phyloP scores from a whole-genome alignment of 2,888 invertebrate genomes.

The Unio pictorum region DNA sequence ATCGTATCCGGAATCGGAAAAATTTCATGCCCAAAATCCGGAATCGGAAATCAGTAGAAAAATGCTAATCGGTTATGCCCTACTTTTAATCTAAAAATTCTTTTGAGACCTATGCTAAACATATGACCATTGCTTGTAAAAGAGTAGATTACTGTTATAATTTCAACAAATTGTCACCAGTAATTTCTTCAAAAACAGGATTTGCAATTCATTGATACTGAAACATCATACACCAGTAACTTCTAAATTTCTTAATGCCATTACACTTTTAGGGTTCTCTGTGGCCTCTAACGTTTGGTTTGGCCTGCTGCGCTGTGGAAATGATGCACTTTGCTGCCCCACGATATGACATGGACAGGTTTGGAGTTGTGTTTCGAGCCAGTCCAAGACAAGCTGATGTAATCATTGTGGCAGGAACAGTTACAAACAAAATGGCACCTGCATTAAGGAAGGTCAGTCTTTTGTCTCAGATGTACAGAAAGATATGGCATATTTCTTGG shows the following conservation, averaged over 20 bases:
- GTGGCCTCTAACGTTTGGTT: constrained; percentile 98
- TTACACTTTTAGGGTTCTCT: constrained; percentile 81
- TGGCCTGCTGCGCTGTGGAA: constrained; percentile 99
- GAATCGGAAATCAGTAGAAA: too few species aligned
- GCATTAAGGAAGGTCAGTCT: constrained; percentile 85
- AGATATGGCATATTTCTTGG: too few species aligned
- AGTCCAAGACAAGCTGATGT: constrained; percentile 97
- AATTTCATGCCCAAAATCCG: too few species aligned
- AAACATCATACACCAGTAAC: too few species aligned
- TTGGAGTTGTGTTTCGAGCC: constrained; percentile 97
- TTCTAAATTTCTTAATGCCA: too few species aligned
- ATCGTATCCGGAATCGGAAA: too few species aligned
- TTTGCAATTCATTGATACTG: too few species aligned
- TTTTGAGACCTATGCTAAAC: too few species aligned
- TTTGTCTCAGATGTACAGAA: too few species aligned
- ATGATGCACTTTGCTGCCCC: constrained; percentile 99
- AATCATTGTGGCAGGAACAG: constrained; percentile 98
- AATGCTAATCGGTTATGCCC: too few species aligned
- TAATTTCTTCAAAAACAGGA: neutral
- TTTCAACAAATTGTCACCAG: neutral
- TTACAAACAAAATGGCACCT: constrained; percentile 99
- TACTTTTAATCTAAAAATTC: too few species aligned
- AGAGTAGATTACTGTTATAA: neutral
- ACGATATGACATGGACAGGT: constrained; percentile 98
- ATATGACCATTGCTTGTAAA: neutral